phyloP scores from a whole-genome alignment of 2,797 vertebrate genomes.

The Darevskia nairensis region DNA sequence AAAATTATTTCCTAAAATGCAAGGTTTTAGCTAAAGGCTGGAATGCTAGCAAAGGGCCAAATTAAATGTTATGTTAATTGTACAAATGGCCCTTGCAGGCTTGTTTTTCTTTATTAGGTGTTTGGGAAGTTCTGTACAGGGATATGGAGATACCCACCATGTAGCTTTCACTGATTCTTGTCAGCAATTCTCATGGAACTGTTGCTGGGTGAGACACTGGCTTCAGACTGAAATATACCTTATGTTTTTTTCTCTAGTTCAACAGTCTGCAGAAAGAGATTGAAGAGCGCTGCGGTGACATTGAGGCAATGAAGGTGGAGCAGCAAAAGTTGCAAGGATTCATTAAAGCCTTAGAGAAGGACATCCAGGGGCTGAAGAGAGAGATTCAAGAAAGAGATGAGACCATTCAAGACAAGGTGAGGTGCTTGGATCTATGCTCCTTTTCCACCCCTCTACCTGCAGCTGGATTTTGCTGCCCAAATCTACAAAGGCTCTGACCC shows the following conservation, averaged over 20 bases:
- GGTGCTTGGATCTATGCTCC: background rate
- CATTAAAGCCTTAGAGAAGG: constrained; percentile 87
- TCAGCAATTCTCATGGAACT: background rate
- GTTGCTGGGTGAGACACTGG: background rate
- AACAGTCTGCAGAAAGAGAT: constrained; percentile 87
- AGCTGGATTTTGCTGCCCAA: background rate
- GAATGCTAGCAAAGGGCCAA: background rate
- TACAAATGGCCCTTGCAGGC: background rate
- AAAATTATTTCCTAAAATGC: background rate
- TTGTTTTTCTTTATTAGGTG: background rate
- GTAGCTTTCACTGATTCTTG: background rate
- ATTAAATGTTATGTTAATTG: background rate
- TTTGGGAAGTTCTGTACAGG: background rate
- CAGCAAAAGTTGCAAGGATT: constrained; percentile 84
- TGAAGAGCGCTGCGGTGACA: constrained; percentile 80
- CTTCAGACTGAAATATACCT: background rate
- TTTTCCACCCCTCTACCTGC: background rate
- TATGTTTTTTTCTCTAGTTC: constrained; percentile 78
- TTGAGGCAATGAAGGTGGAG: constrained; percentile 84
- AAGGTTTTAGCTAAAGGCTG: background rate
- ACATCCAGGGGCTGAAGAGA: constrained; percentile 85
- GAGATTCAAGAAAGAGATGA: constrained; percentile 87
- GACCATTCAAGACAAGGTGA: constrained; percentile 91
- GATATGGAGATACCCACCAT: background rate
- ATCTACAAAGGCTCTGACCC: background rate